Base-by-base conservation (phyloP, 2,888 invertebrate species). In the Rhamphomyia laevipes region DNA sequence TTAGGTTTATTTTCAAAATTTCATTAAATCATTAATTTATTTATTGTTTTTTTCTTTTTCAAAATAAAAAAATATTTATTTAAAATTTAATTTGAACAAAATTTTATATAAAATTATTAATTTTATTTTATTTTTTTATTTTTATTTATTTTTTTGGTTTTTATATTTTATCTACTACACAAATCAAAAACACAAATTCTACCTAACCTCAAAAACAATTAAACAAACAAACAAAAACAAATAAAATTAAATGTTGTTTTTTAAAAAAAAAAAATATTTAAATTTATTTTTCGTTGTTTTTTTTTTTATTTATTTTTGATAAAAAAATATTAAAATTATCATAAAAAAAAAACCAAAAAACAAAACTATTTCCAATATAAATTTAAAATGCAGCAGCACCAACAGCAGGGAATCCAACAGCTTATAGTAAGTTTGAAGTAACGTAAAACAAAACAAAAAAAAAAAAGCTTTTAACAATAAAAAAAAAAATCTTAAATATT, bases 381-480 rank as follows among this genome's bases (percentile, higher is more conserved):
- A 49, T 50, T 21, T 46, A 51, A 53, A 54, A 51, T 78, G 69
- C 80, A 88, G 87, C 87, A 88, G 81, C 87, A 88, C 75, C 88
- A 89, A 75, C 89, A 89, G 76, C 88, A 88, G 73, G 88, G 88
- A 73, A 82, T 90, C 63, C 89, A 89, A 73, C 89, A 89, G 76
- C 81, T 90, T 76, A 81, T 90, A 82, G 90, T 90, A 82, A 86
- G 89, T 85, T 64, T 58, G 50, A 42, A 42, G 42, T 42, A 42
- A 42, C 27, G 42, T 42, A 42, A 21, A 27, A 6, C 23, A 27
- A 27, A 27, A 27, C 16, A 37, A 40, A 38, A 18, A 21, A 27
- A 27, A 27, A 27, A 27, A 27, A 27, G 23, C 23, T 27, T 27
- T 27, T 27, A 27, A 27, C 23, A 27, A n/a, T 27, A 6, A 27